phyloP scores from a whole-genome alignment of 2,888 invertebrate genomes.

The Pseudococcus viburni region DNA sequence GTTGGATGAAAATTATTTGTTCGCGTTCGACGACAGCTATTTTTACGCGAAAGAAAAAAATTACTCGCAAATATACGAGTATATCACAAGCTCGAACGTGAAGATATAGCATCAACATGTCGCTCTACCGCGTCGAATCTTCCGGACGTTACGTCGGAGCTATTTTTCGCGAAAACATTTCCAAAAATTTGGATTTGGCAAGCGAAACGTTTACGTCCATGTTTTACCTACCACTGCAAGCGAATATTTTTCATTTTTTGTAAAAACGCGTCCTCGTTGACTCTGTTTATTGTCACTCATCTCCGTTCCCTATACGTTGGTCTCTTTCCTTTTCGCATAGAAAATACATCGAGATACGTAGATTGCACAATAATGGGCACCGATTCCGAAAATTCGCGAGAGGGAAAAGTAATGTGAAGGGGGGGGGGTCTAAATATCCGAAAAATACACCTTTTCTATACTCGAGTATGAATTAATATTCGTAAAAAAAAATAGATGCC shows the following conservation, averaged over 20 bases:
- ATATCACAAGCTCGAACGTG: neutral
- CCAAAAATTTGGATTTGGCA: slow-evolving; percentile 8
- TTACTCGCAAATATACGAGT: neutral
- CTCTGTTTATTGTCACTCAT: no score
- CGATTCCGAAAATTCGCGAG: no score
- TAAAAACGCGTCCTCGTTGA: neutral
- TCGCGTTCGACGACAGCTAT: neutral
- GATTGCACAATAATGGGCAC: no score
- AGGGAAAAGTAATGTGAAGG: no score
- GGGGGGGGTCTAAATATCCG: no score
- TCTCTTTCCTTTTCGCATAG: no score
- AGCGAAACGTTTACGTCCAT: neutral
- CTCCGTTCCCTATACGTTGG: no score
- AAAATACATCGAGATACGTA: no score
- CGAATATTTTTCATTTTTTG: neutral
- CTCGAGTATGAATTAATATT: no score
- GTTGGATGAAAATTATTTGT: slow-evolving; percentile 3
- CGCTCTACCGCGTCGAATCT: neutral
- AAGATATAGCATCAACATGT: neutral
- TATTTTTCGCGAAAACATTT: slow-evolving; percentile 25
- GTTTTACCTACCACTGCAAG: neutral
- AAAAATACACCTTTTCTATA: no score
- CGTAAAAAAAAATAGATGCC: no score
- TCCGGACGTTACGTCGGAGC: neutral
- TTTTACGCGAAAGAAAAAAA: neutral